Percentiles rank a stretch among this genome's conserved stretches.
These are phyloP conservation scores for Neoarius graeffei DNA, from an alignment of 2,113 vertebrate genomes.

Conservation along the genomic window DNA sequence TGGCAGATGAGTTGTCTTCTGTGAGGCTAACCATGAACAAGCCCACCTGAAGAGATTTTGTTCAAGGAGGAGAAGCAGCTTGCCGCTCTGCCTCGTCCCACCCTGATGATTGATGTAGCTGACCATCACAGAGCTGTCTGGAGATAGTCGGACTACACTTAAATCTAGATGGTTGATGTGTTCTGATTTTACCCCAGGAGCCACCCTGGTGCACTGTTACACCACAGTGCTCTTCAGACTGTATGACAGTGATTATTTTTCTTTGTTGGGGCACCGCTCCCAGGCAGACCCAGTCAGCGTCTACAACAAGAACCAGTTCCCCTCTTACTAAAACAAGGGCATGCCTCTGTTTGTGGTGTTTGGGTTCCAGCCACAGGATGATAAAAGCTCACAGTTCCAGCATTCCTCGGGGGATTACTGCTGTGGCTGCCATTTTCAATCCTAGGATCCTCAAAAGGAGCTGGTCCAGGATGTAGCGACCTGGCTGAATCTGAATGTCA, in stretches of 20 bases:
- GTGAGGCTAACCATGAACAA: neutral
- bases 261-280: neutral
- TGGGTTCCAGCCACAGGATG: neutral
- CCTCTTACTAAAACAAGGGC: neutral
- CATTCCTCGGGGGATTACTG: neutral
- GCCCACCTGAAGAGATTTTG: neutral
- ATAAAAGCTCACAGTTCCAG: neutral
- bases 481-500: conserved; percentile 8
- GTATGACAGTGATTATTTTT: neutral
- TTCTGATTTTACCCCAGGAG: neutral
- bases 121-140: neutral
- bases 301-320: neutral
- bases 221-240: neutral
- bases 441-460: neutral
- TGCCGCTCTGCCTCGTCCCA: neutral
- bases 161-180: neutral
- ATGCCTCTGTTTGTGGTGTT: neutral
- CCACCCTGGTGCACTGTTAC: neutral
- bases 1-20: neutral
- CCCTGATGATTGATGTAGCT: neutral
- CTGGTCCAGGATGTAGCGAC: neutral
- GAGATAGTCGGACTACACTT: neutral
- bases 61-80: neutral
- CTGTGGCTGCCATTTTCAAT: neutral
- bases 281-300: neutral